Percentiles rank a stretch among this genome's conserved stretches.
phyloP scores from a whole-genome alignment of 2,113 vertebrate species.

The Hoplias malabaricus region DNA sequence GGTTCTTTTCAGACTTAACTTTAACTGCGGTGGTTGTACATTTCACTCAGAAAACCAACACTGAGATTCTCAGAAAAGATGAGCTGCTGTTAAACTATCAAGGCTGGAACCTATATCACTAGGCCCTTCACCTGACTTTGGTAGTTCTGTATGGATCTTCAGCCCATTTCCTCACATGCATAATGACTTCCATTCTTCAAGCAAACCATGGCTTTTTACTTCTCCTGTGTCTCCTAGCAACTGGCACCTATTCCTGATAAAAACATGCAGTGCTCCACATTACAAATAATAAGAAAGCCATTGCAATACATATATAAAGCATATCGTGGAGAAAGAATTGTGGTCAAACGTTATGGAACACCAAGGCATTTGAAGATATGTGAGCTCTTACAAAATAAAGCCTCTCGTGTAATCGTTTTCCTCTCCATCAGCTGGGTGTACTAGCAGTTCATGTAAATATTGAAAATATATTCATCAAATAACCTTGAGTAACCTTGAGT shows the following conservation, averaged over 20 bases:
- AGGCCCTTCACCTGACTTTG: neutral
- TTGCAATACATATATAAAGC: neutral
- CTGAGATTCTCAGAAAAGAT: neutral
- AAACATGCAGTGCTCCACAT: neutral
- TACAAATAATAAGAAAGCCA: constrained; percentile 39
- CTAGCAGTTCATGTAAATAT: too few species aligned
- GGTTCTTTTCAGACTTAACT: neutral
- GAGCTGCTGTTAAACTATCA: constrained; percentile 7
- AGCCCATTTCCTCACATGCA: constrained; percentile 24
- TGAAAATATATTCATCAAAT: too few species aligned
- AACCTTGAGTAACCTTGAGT: too few species aligned
- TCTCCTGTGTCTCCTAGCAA: constrained; percentile 71
- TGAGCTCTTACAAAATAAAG: too few species aligned
- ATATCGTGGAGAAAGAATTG: neutral
- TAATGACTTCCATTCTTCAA: constrained; percentile 47
- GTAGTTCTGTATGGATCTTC: constrained; percentile 20
- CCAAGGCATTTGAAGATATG: neutral
- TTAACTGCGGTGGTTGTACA: neutral
- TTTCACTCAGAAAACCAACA: neutral
- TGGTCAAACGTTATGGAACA: neutral
- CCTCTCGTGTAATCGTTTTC: too few species aligned
- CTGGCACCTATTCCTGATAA: constrained; percentile 43
- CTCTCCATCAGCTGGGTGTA: too few species aligned
- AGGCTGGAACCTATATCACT: neutral
- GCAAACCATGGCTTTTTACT: constrained; percentile 48